Base-by-base conservation (phyloP, 2,797 vertebrate species). In the Sebastes alutus region DNA sequence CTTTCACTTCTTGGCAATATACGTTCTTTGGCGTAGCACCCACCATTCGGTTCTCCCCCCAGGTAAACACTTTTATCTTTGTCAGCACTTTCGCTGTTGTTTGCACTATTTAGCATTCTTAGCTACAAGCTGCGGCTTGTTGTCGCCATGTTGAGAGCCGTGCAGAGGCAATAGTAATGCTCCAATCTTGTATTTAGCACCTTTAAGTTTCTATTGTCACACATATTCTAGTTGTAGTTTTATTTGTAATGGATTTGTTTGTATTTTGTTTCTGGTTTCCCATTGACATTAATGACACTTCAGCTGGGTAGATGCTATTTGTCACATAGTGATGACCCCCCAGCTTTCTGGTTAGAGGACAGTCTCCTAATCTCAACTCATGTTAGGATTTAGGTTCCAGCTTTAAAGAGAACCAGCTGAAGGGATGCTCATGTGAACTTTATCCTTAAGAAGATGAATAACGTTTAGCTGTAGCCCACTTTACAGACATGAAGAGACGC, bases 391-490 rank as follows among this genome's bases (percentile, higher is more conserved):
- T 29, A 25, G 3, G 13, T 29, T 52, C 54, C 49, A 62, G 10
- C 54, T 64, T 80, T 29, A 33, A 62, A 54, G 54, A 23, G 60
- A 73, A 81, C 32, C 35, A 16, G 56, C 29, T 56, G 54, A 69
- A 0, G 20, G 11, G 29, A 33, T 12, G 23, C 54, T 77, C 74
- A 30, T 42, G 1, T 58, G 18, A 61, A 29, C 27, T 63, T 67
- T 68, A 68, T 81, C 70, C 65, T 78, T 13, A 9, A 62, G 42
- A 5, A 75, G 35, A 75, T 63, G 49, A 72, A 75, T 75, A 20
- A 18, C 27, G 63, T 80, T 59, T 7, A 18, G 32, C 72, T 38
- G 27, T 6, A 9, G 27, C 33, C 71, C 62, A 49, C 61, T 80
- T 72, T 14, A 42, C 82, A 76, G 69, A 73, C 75, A 78, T 42